Conservation (phyloP, 1,140 invertebrate species). For the Procambarus virginalis region DNA sequence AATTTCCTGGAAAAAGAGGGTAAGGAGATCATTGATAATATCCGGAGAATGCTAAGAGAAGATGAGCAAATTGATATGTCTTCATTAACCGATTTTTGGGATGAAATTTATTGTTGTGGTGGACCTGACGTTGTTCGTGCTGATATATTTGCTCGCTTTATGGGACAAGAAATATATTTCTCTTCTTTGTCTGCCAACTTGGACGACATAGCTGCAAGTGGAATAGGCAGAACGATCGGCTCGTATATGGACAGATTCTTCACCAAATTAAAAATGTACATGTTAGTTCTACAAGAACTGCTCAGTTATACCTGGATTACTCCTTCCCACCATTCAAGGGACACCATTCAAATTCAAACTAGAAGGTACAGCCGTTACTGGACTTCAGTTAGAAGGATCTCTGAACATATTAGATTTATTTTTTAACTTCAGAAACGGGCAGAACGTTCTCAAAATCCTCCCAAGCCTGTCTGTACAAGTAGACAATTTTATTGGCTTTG, state of each 20-base stretch:
- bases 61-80: slow-evolving; percentile 16
- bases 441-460: neutral
- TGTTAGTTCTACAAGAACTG: neutral
- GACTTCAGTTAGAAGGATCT: slow-evolving; percentile 16
- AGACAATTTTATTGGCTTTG: slow-evolving; percentile 40
- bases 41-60: neutral
- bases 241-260: neutral
- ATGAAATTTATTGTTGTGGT: slow-evolving; percentile 15
- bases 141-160: slow-evolving; percentile 51
- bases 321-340: slow-evolving; percentile 39
- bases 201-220: neutral
- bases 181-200: slow-evolving; percentile 14
- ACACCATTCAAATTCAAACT: slow-evolving; percentile 26
- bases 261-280: slow-evolving; percentile 12
- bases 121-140: neutral
- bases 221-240: neutral
- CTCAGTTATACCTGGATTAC: slow-evolving; percentile 20
- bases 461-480: slow-evolving; percentile 37
- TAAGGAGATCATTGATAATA: neutral
- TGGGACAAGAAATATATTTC: slow-evolving; percentile 45
- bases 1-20: slow-evolving; percentile 13
- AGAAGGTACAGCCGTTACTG: slow-evolving; percentile 19
- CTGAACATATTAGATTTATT: neutral
- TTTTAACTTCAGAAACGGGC: neutral
- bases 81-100: slow-evolving; percentile 1